Evolutionary conservation across 2,888 invertebrate species (phyloP), one percentile per base, ranked within the genome.

Genomic region (Papilio demoleus): DNA sequence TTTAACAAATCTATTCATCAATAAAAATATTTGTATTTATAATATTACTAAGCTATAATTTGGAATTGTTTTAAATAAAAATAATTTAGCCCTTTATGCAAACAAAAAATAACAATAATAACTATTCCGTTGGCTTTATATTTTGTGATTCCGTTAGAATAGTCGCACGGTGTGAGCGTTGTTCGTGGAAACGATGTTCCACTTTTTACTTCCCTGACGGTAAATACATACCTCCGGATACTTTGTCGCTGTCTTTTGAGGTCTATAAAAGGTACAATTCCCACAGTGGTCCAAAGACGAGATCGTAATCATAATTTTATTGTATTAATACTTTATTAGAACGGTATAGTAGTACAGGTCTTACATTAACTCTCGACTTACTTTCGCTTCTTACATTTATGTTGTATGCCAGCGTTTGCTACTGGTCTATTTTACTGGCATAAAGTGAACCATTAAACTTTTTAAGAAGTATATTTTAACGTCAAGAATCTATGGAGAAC

Each of bases 181-280:
- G 4, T 65, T 59, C 59, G 45, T 34, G 59, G 59, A 66, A 66
- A 11, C 27, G 31, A 58, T 58, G 56, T n/a, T 47, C 34, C 36
- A 38, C 24, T 60, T 60, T 47, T 66, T 66, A 60, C 66, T 50
- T 50, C 17, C 12, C 50, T 38, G 53, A 22, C 22, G 47, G 34
- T 47, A 50, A 50, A 27, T 19, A 34, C 9, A 65, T 36, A 59
- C 24, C n/a, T 45, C 47, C 36, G 36, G 47, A 47, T 40, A 6
- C 24, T 60, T 47, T 60, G 59, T 24, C 66, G 59, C 38, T 38
- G 47, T 36, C 17, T 47, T 66, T 36, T 45, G 45, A 65, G 45
- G 36, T 59, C 14, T 19, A 14, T 31, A n/a, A n/a, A 45, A 22
- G 45, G 56, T 38, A 34, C 6, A 4, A 17, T 65, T 65, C 65